Conservation (phyloP, 2,888 invertebrate genomes). For the Pherbina coryleti region DNA sequence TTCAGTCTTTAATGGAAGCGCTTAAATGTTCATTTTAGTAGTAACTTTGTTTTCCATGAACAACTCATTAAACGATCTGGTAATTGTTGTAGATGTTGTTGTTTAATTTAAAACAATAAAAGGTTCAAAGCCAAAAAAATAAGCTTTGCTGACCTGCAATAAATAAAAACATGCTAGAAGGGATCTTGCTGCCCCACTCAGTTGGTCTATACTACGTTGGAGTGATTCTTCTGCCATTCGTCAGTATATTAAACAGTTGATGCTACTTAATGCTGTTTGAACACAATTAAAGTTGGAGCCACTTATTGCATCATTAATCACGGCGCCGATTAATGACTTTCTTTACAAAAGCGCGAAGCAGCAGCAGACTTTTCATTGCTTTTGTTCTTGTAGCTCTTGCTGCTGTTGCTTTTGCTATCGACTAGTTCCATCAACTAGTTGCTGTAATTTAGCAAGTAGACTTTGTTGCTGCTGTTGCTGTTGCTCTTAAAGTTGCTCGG, state of each 20-base stretch:
- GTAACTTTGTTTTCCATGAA: not conserved
- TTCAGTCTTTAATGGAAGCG: not conserved
- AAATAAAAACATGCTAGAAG: not conserved
- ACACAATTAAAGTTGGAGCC: constrained; percentile 30
- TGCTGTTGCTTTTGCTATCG: not conserved
- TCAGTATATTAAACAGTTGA: constrained; percentile 39
- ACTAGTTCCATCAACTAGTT: not conserved
- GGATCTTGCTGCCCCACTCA: not conserved
- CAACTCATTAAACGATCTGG: not conserved
- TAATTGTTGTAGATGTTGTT: constrained; percentile 13
- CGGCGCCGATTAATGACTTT: constrained; percentile 37
- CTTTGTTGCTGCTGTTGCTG: constrained; percentile 6
- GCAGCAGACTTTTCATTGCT: constrained; percentile 5
- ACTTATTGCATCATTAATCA: constrained; percentile 41
- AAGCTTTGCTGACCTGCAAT: constrained; percentile 8
- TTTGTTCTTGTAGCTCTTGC: not conserved
- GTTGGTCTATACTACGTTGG: not conserved
- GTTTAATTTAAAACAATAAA: constrained; percentile 26
- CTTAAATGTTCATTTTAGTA: not conserved
- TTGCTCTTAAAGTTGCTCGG: not conserved
- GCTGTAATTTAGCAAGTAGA: constrained; percentile 14
- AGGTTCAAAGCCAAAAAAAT: constrained; percentile 18
- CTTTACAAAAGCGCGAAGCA: constrained; percentile 6
- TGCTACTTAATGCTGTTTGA: constrained; percentile 12
- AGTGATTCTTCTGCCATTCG: not conserved